Evolutionary conservation across 1,140 invertebrate genomes (phyloP).

Genomic region (Pseudomyrmex pallidus): DNA sequence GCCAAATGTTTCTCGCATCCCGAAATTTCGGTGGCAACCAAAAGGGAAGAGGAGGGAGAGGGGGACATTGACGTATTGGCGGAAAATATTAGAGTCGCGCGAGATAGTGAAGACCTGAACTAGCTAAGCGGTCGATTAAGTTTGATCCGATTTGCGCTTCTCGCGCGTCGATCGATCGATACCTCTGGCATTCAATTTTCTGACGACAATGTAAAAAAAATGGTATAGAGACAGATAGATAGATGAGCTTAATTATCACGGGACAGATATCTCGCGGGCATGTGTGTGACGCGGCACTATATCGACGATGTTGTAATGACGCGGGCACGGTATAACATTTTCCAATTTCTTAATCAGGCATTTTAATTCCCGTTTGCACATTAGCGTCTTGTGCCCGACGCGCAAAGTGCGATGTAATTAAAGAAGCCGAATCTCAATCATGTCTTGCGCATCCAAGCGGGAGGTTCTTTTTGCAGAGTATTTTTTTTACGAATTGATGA

Average conservation of each 20-base stretch:
- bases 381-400: no score
- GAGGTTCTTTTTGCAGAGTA: no score
- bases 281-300: conserved; percentile 9
- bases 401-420: no score
- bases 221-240: conserved; percentile 51
- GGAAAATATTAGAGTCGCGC: conserved; percentile 68
- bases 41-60: no score
- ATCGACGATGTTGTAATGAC: conserved; percentile 8
- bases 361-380: not conserved
- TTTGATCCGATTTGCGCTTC: conserved; percentile 70
- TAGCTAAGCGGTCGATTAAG: conserved; percentile 66
- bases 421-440: no score
- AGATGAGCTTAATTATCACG: conserved; percentile 49
- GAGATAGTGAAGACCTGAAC: conserved; percentile 66
- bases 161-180: conserved; percentile 64
- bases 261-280: conserved; percentile 35
- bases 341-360: not conserved
- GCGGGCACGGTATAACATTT: not conserved
- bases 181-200: conserved; percentile 51
- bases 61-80: conserved; percentile 60
- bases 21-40: not conserved
- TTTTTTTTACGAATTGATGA: no score
- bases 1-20: not conserved
- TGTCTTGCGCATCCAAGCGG: no score
- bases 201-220: conserved; percentile 64